Evolutionary conservation across 1,140 invertebrate genomes (phyloP).

Genomic region (Physella acuta): DNA sequence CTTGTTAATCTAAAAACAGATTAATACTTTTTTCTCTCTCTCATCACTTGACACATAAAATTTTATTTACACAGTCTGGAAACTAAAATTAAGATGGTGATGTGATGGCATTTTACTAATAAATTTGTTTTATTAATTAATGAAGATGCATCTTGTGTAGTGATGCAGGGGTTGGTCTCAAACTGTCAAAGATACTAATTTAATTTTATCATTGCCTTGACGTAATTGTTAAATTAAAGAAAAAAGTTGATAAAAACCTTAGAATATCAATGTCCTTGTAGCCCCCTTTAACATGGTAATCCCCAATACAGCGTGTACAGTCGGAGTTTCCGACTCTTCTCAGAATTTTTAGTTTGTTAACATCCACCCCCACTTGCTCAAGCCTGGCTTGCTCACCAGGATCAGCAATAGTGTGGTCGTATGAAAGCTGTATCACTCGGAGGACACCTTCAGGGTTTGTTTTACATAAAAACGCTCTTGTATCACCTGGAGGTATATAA

Average conservation of each 20-base stretch:
- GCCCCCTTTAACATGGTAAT: slow-evolving; percentile 83
- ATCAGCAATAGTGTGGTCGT: slow-evolving; percentile 81
- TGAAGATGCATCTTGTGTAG: neutral
- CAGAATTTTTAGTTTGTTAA: slow-evolving; percentile 63
- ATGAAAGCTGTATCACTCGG: slow-evolving; percentile 76
- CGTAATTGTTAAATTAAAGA: slow-evolving; percentile 37
- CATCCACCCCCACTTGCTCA: slow-evolving; percentile 69
- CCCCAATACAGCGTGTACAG: slow-evolving; percentile 77
- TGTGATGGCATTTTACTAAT: no score
- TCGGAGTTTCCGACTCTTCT: slow-evolving; percentile 63
- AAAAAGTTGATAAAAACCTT: slow-evolving; percentile 37
- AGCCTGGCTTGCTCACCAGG: slow-evolving; percentile 80
- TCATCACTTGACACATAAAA: no score
- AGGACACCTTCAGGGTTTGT: slow-evolving; percentile 80
- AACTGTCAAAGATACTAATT: no score
- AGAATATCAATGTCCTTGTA: slow-evolving; percentile 80
- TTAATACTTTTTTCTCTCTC: no score
- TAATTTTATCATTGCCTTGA: no score
- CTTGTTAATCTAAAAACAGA: no score
- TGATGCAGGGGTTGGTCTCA: no score
- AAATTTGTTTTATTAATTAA: neutral
- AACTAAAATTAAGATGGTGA: no score
- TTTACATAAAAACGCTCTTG: slow-evolving; percentile 76
- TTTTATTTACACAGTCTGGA: no score
- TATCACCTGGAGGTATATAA: slow-evolving; percentile 69